Percentiles rank a stretch among this genome's conserved stretches.
Conservation (phyloP, 1,140 invertebrate species). For the Protaetia brevitarsis region DNA sequence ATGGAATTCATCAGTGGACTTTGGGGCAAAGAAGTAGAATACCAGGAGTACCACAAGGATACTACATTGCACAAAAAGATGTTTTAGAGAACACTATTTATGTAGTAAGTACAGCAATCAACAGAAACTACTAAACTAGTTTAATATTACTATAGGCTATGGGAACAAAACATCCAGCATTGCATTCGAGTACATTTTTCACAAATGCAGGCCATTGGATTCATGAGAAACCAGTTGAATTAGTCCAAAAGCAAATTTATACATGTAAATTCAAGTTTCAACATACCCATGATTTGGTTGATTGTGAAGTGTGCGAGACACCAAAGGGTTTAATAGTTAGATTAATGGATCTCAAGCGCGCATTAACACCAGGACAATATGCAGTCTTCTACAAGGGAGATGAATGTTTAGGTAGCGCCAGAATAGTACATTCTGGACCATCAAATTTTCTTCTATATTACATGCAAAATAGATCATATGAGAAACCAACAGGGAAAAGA, state of each 20-base stretch:
- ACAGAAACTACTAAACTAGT: background rate
- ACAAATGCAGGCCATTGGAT: conserved; percentile 82
- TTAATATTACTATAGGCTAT: conserved; percentile 61
- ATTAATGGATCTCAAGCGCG: conserved; percentile 63
- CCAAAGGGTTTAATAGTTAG: conserved; percentile 58
- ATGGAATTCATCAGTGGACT: conserved; percentile 88
- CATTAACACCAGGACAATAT: conserved; percentile 85
- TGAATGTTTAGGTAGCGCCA: conserved; percentile 85
- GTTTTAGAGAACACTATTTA: conserved; percentile 68
- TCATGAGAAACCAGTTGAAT: conserved; percentile 55
- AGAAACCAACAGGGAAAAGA: background rate
- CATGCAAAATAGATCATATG: conserved; percentile 29
- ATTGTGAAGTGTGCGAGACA: conserved; percentile 62
- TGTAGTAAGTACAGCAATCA: conserved; percentile 62
- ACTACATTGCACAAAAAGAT: conserved; percentile 75
- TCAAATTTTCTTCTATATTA: conserved; percentile 46
- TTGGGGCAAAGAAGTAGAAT: conserved; percentile 80
- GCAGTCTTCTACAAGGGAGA: conserved; percentile 79
- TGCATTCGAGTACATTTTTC: conserved; percentile 67
- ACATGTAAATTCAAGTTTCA: conserved; percentile 82
- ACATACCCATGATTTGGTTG: conserved; percentile 68
- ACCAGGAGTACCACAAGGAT: conserved; percentile 54
- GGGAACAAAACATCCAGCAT: conserved; percentile 74
- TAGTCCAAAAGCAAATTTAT: conserved; percentile 52
- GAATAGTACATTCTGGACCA: conserved; percentile 62